Evolutionary conservation across 2,797 vertebrate genomes (phyloP).

Genomic region (Melanotaenia boesemani): DNA sequence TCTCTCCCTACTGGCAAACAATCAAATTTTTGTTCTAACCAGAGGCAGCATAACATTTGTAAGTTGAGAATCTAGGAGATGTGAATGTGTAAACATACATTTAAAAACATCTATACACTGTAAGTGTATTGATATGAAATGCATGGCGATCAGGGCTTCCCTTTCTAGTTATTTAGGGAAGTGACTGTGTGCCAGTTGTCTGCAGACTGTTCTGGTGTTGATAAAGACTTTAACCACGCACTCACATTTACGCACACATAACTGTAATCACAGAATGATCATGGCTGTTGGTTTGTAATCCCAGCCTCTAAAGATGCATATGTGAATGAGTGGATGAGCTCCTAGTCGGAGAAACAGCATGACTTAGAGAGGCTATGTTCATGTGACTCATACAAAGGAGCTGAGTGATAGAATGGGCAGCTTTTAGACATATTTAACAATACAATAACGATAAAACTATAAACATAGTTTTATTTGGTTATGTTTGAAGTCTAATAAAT

Average conservation of each 20-base stretch:
- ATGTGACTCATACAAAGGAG: not conserved
- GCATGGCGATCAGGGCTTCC: not conserved
- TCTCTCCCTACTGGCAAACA: constrained; percentile 38
- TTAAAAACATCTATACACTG: not conserved
- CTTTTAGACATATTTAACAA: not conserved
- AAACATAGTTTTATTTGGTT: not conserved
- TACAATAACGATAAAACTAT: not conserved
- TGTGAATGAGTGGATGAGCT: constrained; percentile 44
- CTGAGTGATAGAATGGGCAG: not conserved
- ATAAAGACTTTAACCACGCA: constrained; percentile 15
- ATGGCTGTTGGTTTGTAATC: constrained; percentile 42
- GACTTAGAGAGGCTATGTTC: not conserved
- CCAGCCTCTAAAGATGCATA: constrained; percentile 22
- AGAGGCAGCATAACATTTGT: not conserved
- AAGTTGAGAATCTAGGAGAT: not conserved
- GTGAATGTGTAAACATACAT: not conserved
- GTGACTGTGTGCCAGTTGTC: constrained; percentile 19
- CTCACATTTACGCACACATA: constrained; percentile 26
- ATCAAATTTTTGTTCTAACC: constrained; percentile 8
- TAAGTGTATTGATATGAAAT: not conserved
- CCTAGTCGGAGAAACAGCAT: constrained; percentile 19
- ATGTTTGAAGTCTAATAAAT: not conserved
- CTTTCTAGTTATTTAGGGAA: constrained; percentile 20
- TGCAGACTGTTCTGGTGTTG: constrained; percentile 32
- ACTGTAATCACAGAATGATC: constrained; percentile 42